Conservation (phyloP, 2,888 invertebrate genomes). For the Mesorhabditis spiculigera region DNA sequence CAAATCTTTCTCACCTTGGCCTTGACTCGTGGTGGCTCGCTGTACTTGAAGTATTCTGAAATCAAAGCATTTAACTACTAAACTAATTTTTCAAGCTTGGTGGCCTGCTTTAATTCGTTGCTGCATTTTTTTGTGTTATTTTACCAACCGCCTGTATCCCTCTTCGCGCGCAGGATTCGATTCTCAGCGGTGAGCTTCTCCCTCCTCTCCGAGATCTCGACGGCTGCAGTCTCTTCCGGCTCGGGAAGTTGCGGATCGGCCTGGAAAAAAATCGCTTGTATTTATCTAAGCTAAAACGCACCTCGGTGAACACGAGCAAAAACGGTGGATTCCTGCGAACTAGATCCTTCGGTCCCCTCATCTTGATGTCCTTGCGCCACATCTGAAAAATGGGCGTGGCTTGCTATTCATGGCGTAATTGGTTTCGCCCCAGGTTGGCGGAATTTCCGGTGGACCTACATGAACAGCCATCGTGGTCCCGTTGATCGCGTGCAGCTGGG, state of each 20-base stretch:
- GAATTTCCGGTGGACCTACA: not conserved
- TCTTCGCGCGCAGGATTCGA: not conserved
- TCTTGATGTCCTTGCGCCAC: conserved; percentile 5
- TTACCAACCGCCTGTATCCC: not conserved
- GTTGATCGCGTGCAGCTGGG: not conserved
- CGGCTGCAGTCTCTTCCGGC: not conserved
- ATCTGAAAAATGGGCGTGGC: not conserved
- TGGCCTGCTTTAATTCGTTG: too few species aligned
- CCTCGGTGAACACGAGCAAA: not conserved
- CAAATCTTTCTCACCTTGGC: not conserved
- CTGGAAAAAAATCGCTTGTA: not conserved
- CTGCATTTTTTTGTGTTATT: too few species aligned
- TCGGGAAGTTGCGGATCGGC: not conserved
- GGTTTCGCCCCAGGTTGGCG: too few species aligned
- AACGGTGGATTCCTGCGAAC: not conserved
- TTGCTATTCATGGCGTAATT: too few species aligned
- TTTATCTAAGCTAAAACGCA: not conserved
- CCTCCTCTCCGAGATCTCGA: not conserved
- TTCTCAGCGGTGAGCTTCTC: not conserved
- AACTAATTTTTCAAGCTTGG: too few species aligned
- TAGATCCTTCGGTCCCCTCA: not conserved
- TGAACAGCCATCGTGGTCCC: not conserved
- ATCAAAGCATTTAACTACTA: not conserved
- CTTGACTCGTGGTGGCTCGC: not conserved
- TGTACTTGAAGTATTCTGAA: conserved; percentile 5